Evolutionary conservation across 2,888 invertebrate genomes (phyloP).

Genomic region (Drosophila cyrtoloma): DNA sequence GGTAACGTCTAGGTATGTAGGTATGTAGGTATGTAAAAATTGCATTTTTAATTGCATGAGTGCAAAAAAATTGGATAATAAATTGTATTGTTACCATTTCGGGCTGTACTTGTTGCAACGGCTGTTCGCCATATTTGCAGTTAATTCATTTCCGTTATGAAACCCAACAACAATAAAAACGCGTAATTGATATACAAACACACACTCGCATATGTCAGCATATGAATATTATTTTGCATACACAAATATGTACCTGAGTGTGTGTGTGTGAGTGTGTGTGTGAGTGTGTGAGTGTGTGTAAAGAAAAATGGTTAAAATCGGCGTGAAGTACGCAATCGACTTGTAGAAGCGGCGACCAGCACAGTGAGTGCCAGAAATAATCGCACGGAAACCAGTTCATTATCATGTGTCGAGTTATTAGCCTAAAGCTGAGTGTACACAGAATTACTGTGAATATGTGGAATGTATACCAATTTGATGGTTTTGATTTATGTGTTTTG

Average conservation of each 20-base stretch:
- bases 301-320: constrained; percentile 31
- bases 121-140: constrained; percentile 65
- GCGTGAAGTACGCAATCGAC: constrained; percentile 28
- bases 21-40: constrained; percentile 52
- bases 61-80: constrained; percentile 47
- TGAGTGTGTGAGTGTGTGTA: constrained; percentile 16
- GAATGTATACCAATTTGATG: background rate
- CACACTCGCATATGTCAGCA: constrained; percentile 20
- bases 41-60: constrained; percentile 67
- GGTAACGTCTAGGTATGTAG: background rate
- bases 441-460: background rate
- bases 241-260: constrained; percentile 23
- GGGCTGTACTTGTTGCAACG: constrained; percentile 1
- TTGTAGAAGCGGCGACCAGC: constrained; percentile 12
- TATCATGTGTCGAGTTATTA: background rate
- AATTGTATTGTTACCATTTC: constrained; percentile 48
- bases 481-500: background rate
- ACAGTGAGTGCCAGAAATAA: constrained; percentile 29
- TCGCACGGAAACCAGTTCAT: background rate
- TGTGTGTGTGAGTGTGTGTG: background rate
- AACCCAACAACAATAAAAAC: constrained; percentile 56
- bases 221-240: constrained; percentile 6
- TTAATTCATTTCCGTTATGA: constrained; percentile 77
- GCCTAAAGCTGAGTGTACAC: background rate
- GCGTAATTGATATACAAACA: constrained; percentile 76